Evolutionary conservation across 2,888 invertebrate genomes (phyloP).

Genomic region (Ochropleura plecta): DNA sequence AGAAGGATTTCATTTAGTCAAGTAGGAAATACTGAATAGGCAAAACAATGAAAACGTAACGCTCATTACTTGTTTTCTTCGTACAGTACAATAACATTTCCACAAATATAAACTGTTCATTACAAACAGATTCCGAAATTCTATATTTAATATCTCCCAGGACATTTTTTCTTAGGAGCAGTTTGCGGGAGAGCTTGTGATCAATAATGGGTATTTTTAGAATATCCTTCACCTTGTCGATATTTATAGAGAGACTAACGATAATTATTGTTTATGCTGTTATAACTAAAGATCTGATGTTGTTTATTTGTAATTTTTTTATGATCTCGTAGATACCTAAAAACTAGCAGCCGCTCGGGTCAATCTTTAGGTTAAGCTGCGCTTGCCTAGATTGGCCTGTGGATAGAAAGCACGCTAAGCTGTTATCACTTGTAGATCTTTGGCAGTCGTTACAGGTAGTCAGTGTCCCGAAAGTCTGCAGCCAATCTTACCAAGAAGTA

Average conservation of each 20-base stretch:
- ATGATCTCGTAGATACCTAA: too few species aligned
- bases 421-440: too few species aligned
- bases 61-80: neutral
- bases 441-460: too few species aligned
- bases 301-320: too few species aligned
- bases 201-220: neutral
- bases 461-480: too few species aligned
- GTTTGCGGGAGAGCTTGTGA: constrained; percentile 21
- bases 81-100: neutral
- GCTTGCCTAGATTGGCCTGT: too few species aligned
- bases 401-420: too few species aligned
- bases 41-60: neutral
- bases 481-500: too few species aligned
- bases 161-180: neutral
- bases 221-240: neutral
- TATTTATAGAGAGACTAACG: neutral
- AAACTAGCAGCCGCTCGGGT: too few species aligned
- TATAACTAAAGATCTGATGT: neutral
- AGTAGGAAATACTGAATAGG: neutral
- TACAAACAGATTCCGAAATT: neutral
- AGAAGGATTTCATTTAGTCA: neutral
- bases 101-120: neutral
- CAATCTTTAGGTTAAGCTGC: too few species aligned
- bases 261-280: neutral
- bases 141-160: constrained; percentile 28